Conservation (phyloP, 2,888 invertebrate genomes). For the Nemurella pictetii region DNA sequence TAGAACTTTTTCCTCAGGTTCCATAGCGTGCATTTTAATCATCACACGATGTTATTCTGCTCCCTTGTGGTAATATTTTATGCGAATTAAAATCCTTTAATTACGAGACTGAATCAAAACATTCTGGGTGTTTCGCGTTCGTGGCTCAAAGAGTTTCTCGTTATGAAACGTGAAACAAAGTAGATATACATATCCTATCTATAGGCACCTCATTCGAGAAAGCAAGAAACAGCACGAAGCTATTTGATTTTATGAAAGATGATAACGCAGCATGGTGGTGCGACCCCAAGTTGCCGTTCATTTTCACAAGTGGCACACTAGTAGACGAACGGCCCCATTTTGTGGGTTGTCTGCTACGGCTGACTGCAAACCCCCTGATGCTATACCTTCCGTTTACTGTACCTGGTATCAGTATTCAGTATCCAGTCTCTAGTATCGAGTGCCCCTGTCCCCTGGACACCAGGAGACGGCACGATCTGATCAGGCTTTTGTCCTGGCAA, state of each 20-base stretch:
- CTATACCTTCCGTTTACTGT: background rate
- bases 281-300: background rate
- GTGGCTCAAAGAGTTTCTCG: background rate
- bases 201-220: background rate
- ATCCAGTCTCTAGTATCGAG: background rate
- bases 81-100: conserved; percentile 25
- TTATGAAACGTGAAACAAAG: background rate
- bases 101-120: conserved; percentile 25
- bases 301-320: background rate
- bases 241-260: background rate
- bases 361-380: no score
- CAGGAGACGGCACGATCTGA: background rate
- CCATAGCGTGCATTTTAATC: background rate
- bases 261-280: background rate
- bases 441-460: background rate
- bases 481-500: background rate
- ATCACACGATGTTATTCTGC: background rate
- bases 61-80: conserved; percentile 19
- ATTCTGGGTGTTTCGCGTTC: conserved; percentile 7
- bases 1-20: background rate
- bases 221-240: background rate
- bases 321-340: background rate
- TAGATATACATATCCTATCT: background rate
- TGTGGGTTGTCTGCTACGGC: no score
- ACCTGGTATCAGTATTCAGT: no score